phyloP scores from a whole-genome alignment of 2,113 vertebrate genomes.

The Anser brachyrhynchus region DNA sequence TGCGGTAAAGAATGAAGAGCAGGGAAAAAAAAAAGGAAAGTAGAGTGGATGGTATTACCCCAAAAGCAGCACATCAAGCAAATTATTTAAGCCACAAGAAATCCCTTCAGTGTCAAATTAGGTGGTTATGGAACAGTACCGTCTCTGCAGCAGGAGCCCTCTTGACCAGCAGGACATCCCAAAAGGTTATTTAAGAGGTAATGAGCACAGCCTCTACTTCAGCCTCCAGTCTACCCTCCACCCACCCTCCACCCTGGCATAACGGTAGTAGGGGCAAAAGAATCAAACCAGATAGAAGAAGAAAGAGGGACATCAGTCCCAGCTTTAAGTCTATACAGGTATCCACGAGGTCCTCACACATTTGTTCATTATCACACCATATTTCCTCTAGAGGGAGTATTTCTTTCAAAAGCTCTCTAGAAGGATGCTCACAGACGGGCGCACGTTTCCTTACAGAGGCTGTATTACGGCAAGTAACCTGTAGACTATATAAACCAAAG shows the following conservation, averaged over 20 bases:
- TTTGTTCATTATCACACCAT: not conserved
- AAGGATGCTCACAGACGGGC: not conserved
- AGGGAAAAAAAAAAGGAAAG: not conserved
- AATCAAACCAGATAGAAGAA: not conserved
- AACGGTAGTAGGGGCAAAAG: not conserved
- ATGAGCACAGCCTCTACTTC: not conserved
- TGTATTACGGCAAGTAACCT: not conserved
- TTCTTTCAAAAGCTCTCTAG: not conserved
- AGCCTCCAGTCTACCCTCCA: not conserved
- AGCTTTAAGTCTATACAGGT: not conserved
- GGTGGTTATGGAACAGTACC: not conserved
- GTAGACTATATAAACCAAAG: not conserved
- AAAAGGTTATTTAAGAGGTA: not conserved
- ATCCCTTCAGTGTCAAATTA: not conserved
- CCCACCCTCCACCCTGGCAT: not conserved
- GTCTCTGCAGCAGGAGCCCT: not conserved
- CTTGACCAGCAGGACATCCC: fast-evolving
- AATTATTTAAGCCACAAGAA: not conserved
- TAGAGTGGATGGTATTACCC: not conserved
- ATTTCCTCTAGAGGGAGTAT: not conserved
- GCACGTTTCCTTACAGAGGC: not conserved
- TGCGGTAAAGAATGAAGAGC: not conserved
- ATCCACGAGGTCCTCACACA: not conserved
- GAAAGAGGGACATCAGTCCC: not conserved
- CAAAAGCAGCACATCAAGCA: not conserved